Evolutionary conservation across 2,113 vertebrate genomes (phyloP), one percentile per base, ranked within the genome.

Genomic region (Hypomesus transpacificus): DNA sequence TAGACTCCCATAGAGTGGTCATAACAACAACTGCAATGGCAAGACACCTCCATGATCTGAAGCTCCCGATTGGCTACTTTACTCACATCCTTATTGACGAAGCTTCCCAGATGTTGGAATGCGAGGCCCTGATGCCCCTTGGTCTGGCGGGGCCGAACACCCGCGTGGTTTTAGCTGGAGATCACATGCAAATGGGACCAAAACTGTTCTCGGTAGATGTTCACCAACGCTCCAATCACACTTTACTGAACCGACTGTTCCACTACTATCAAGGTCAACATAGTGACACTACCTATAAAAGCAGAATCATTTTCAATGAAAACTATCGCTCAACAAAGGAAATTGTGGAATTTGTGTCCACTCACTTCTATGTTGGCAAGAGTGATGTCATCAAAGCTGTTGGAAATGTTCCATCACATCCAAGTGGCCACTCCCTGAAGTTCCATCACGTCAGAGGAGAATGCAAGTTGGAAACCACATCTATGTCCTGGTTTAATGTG

Each of bases 81-180:
- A 95, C 90, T 1, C 96, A 97, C 69, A 95, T 98, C 77, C 83
- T 98, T 66, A 94, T 98, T 0, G 96, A 98, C 0, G 96, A 98
- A 85, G 94, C 96, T 0, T 94, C 96, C 20, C 96, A 97, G 91
- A 97, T 97, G 96, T 86, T 97, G 74, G 96, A 96, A 78, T 94
- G 95, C 75, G 88, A 91, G 70, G 88, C 0, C 16, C 72, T 91
- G 70, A 81, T 87, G 70, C 77, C 88, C 8, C 80, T 89, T 56
- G 75, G 92, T 39, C 88, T 95, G 0, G 93, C 94, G 20, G 89
- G 87, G 0, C 80, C 84, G 0, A n/a, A 91, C 69, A 90, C 88
- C 24, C 82, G 78, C 74, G 79, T 90, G 17, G 85, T 84, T 79
- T 75, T 90, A 71, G 89, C 89, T 17, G 89, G 87, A 53, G 88